phyloP scores from a whole-genome alignment of 2,888 invertebrate species.

The Netelia inedita region DNA sequence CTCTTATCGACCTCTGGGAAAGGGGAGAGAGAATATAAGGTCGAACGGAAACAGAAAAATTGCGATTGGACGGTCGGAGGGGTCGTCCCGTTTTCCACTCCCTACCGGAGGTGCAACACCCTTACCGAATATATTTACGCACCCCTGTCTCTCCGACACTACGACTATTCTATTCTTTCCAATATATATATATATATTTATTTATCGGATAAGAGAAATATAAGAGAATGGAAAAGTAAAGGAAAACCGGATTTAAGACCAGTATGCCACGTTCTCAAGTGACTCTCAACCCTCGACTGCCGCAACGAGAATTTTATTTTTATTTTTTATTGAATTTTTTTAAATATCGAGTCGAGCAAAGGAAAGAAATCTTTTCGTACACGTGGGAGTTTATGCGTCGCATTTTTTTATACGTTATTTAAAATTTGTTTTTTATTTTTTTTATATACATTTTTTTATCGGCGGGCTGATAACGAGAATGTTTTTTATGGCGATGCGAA shows the following conservation, averaged over 20 bases:
- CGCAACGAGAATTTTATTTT: not conserved
- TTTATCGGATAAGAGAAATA: not conserved
- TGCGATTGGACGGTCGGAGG: conserved; percentile 65
- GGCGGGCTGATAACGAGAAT: not conserved
- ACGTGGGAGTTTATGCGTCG: not conserved
- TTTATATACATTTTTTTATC: conserved; percentile 9
- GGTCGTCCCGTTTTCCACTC: conserved; percentile 39
- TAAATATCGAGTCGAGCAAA: not conserved
- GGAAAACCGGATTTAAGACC: conserved; percentile 12
- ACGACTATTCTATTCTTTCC: not conserved
- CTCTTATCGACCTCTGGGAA: conserved; percentile 76
- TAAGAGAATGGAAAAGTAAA: conserved; percentile 17
- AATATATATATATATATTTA: not conserved
- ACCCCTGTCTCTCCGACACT: not conserved
- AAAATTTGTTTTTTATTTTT: not conserved
- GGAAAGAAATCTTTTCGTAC: not conserved
- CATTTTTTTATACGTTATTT: not conserved
- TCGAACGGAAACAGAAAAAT: conserved; percentile 72
- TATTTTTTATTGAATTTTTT: not conserved
- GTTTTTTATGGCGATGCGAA: not conserved
- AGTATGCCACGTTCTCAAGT: conserved; percentile 38
- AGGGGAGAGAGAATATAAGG: conserved; percentile 33
- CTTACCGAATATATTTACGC: conserved; percentile 14
- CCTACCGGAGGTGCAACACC: conserved; percentile 8
- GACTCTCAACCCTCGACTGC: conserved; percentile 47